Evolutionary conservation across 1,140 invertebrate genomes (phyloP), one percentile per base, ranked within the genome.

Genomic region (Zophobas atratus): DNA sequence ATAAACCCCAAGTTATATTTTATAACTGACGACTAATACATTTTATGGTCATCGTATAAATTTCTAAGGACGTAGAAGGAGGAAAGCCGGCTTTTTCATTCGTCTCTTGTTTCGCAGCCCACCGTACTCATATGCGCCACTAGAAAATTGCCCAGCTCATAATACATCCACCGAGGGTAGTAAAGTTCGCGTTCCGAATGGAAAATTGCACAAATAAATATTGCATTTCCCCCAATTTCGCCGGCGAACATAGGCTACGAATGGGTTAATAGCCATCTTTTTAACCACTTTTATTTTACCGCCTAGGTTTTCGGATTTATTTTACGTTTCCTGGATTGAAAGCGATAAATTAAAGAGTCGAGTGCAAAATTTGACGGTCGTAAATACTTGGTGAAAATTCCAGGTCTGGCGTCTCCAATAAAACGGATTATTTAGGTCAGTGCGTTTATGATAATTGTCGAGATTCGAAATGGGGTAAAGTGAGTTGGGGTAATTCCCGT

Each of bases 391-490:
- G 39, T 1, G 38, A 63, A 63, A 63, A 32, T 67, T 67, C 49
- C 49, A 20, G 49, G 49, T 51, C n/a, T 51, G 3, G 49, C 4
- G 49, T 63, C 39, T 8, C 60, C 60, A 43, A 46, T 43, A 67
- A 32, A 67, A 67, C 39, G 38, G 39, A 67, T 67, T 67, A 67
- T 67, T 67, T 67, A 67, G 60, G 60, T 67, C 60, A 67, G 60
- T 46, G 60, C 60, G 38, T 63, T 63, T n/a, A 63, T 63, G 57
- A 63, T 63, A 63, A 63, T 63, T 63, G 57, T 34, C 6, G 34
- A 63, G 57, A 63, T 63, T 67, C n/a, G 60, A 67, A 63, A 63
- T 63, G 39, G 38, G 39, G 43, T 46, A 46, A 39, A 36, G 1
- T 63, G 60, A 36, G 1, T 63, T 36, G 39, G 60, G 60, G 60